Evolutionary conservation across 2,797 vertebrate species (phyloP).

Genomic region (Gallinago stenura): DNA sequence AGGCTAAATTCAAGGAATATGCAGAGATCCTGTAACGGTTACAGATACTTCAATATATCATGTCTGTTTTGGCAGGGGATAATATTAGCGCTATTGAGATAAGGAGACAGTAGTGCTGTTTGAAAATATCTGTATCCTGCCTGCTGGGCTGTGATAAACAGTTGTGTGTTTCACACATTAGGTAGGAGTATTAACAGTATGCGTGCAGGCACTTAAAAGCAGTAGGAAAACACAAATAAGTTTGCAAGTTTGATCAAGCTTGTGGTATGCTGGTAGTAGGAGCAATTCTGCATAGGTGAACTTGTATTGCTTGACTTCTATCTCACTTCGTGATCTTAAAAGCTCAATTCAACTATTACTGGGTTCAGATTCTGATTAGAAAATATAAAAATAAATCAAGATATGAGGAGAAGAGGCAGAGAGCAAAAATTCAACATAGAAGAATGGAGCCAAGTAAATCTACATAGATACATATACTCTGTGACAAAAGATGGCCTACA

Average conservation of each 20-base stretch:
- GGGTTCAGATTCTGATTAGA: not conserved
- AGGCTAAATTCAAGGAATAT: conserved; percentile 48
- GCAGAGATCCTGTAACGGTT: not conserved
- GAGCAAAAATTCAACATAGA: not conserved
- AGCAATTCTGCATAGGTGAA: not conserved
- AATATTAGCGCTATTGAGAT: conserved; percentile 39
- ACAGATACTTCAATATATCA: conserved; percentile 32
- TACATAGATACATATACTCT: not conserved
- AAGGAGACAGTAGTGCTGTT: not conserved
- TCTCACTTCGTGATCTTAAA: not conserved
- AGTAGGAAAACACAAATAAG: not conserved
- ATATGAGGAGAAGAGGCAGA: not conserved
- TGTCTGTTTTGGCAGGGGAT: conserved; percentile 50
- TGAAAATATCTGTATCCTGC: not conserved
- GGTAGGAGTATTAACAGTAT: not conserved
- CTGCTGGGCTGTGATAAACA: conserved; percentile 56
- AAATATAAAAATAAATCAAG: not conserved
- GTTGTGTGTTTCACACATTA: not conserved
- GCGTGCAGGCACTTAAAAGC: not conserved
- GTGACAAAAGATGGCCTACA: not conserved
- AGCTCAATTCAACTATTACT: not conserved
- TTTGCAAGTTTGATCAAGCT: not conserved
- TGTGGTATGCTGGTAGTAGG: rapidly evolving
- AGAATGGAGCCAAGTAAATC: not conserved
- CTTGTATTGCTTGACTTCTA: not conserved